Conservation (phyloP, 1,140 invertebrate genomes). For the Zaprionus lachaisei region DNA sequence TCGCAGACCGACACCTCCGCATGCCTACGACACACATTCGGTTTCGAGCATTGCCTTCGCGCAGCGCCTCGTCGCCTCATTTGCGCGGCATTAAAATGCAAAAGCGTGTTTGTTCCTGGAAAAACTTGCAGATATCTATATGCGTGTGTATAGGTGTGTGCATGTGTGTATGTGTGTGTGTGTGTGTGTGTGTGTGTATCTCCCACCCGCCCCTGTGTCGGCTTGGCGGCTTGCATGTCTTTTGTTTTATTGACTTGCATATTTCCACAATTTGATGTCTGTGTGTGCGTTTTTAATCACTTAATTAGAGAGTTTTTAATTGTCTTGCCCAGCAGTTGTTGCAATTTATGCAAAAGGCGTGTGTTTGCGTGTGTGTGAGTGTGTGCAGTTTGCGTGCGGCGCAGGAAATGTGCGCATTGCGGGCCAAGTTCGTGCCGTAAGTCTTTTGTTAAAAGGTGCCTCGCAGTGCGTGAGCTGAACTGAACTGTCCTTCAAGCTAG, state of each 20-base stretch:
- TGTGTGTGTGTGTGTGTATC: neutral
- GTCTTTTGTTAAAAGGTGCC: conserved; percentile 67
- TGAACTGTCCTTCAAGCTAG: neutral
- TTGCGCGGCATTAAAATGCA: conserved; percentile 80
- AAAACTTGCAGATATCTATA: conserved; percentile 58
- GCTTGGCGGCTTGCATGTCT: conserved; percentile 48
- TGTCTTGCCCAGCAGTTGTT: conserved; percentile 52
- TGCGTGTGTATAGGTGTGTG: conserved; percentile 36
- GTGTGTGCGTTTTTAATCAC: conserved; percentile 78
- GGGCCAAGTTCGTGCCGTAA: conserved; percentile 71
- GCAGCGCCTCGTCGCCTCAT: conserved; percentile 61
- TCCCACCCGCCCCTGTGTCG: conserved; percentile 24
- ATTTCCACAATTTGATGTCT: conserved; percentile 61
- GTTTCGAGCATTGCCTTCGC: conserved; percentile 13
- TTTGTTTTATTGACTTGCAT: conserved; percentile 69
- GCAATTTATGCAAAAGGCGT: conserved; percentile 70
- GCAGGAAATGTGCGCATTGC: conserved; percentile 57
- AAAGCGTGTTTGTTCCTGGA: conserved; percentile 83
- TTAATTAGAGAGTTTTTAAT: conserved; percentile 80
- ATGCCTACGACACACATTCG: conserved; percentile 39
- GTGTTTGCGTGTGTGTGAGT: conserved; percentile 23
- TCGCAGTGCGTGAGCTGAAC: conserved; percentile 7
- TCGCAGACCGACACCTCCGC: conserved; percentile 46
- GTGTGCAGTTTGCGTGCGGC: conserved; percentile 10
- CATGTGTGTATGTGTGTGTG: neutral